Evolutionary conservation across 2,113 vertebrate genomes (phyloP), one percentile per base, ranked within the genome.

Genomic region (Galeopterus variegatus): DNA sequence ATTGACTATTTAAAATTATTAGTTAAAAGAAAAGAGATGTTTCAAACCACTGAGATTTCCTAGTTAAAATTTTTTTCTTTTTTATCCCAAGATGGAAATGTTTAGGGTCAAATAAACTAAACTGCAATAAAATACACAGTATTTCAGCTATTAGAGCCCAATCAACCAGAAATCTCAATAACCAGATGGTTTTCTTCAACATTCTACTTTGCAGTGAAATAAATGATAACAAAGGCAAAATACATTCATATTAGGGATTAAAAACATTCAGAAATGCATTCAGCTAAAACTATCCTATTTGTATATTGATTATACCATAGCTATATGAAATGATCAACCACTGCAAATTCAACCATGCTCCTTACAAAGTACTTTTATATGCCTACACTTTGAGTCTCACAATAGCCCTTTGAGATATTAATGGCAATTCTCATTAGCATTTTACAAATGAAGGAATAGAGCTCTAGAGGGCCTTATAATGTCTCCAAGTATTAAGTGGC

Each of bases 81-180:
- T 90, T 18, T 26, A 81, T 41, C 48, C 11, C 28, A 31, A 92
- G 56, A 80, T 73, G 31, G 12, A 94, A 95, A 77, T 85, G 5
- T 52, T 80, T 58, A 67, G 41, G 65, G 10, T 67, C 28, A 94
- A 96, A 88, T 81, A 82, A 94, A 90, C 19, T 65, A 94, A 97
- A 90, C 12, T 26, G 70, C 5, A 95, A 81, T 56, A 1, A n/a
- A 80, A 41, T 50, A 48, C 2, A 60, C 5, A 54, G 5, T 75
- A 5, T 69, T 92, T 82, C 13, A 52, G 64, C 93, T 93, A 56
- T 60, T 60, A 81, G 54, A 69, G 73, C 52, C 11, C 85, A 87
- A 87, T 36, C 50, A 94, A 88, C 7, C 13, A 73, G 9, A 95
- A 94, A 91, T 82, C 21, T 84, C 33, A 81, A 69, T 7, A 83